Percentiles rank a stretch among this genome's conserved stretches.
Evolutionary conservation across 2,888 invertebrate genomes (phyloP).

Genomic region (Acleris emargana): DNA sequence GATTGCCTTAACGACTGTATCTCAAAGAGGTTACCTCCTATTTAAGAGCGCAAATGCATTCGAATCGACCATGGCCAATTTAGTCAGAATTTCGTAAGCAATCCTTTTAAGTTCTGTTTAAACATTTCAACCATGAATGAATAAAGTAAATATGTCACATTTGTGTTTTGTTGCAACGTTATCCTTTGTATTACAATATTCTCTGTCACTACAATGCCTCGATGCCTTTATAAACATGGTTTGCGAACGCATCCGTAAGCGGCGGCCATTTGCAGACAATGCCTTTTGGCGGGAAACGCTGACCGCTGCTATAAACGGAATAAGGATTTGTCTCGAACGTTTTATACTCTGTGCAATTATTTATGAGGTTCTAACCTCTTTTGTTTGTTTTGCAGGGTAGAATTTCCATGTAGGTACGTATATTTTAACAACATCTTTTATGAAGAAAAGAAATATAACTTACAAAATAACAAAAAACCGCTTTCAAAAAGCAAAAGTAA

Average conservation of each 20-base stretch:
- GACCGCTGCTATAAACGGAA: constrained; percentile 47
- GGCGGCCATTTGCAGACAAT: constrained; percentile 78
- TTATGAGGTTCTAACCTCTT: constrained; percentile 14
- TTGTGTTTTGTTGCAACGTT: constrained; percentile 48
- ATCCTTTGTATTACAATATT: constrained; percentile 56
- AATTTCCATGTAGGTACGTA: not conserved
- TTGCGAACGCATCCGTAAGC: constrained; percentile 65
- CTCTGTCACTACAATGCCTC: constrained; percentile 60
- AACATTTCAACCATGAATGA: constrained; percentile 12
- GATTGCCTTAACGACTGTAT: not conserved
- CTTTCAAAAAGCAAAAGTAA: too few relatives aligned
- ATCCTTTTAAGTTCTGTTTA: constrained; percentile 16
- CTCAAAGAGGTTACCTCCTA: not conserved
- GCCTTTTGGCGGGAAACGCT: constrained; percentile 63
- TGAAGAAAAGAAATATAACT: too few relatives aligned
- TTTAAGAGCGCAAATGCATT: constrained; percentile 5
- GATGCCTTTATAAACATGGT: constrained; percentile 60
- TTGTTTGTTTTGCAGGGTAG: constrained; percentile 16
- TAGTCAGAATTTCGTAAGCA: constrained; percentile 4
- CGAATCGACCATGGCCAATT: not conserved
- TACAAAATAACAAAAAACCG: too few relatives aligned
- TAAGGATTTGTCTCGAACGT: constrained; percentile 56
- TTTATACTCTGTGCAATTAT: constrained; percentile 28
- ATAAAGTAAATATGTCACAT: constrained; percentile 37
- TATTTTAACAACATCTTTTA: too few relatives aligned